Base-by-base conservation (phyloP, 2,888 invertebrate genomes). In the Gandaritis pyraliata region DNA sequence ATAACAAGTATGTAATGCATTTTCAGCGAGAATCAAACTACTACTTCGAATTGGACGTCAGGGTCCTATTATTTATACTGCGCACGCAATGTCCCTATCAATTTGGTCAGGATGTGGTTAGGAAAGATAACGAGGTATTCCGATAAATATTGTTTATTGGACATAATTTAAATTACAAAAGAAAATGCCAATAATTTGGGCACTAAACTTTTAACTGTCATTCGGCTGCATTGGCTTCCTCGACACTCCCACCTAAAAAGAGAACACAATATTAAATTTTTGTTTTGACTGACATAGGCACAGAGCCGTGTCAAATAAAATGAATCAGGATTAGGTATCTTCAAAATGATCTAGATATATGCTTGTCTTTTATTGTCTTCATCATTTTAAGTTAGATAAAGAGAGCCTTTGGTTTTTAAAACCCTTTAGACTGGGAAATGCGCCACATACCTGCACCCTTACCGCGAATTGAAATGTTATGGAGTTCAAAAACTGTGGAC, bases 1-100 rank as follows among this genome's bases (percentile, higher is more conserved):
- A 80, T 84, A 33, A 93, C 66, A n/a, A 85, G 67, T 65, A 92
- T 81, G 70, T 88, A 90, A 72, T 78, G 80, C 92, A 92, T 92
- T 65, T 64, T 79, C 13, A n/a, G 39, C 49, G 7, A 43, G 23
- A 23, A 2, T 23, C 23, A 2, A 23, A 23, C 23, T 23, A 23
- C 23, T 23, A 23, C 6, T 23, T 23, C 1, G 1, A 23, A 23
- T 23, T 23, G 23, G 10, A 30, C 3, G 16, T 15, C 15, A 18
- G 33, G 13, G 4, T 11, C n/a, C 13, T 29, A 55, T n/a, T n/a
- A n/a, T 46, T 12, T 18, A 13, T 52, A 51, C 10, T 18, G 33
- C 36, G 16, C 43, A 43, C 16, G 10, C 16, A 11, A 8, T 16
- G 11, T 1, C 16, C 2, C 16, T 69, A 66, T 63, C 64, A 18